Evolutionary conservation across 2,888 invertebrate species (phyloP).

Genomic region (Scotopteryx bipunctaria): DNA sequence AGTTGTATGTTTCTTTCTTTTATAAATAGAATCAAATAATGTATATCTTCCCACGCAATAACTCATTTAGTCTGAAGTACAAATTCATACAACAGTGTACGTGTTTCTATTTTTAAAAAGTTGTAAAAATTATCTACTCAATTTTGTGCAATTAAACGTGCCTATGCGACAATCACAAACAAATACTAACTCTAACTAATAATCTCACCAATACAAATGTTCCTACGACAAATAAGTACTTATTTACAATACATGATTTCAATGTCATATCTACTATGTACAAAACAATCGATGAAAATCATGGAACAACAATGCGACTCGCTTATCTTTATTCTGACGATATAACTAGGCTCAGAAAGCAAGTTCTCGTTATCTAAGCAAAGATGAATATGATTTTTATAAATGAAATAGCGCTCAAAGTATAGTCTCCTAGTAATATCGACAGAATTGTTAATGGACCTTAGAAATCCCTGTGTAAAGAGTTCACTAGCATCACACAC

Average conservation of each 20-base stretch:
- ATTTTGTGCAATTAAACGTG: constrained; percentile 32
- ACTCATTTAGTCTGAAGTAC: not conserved
- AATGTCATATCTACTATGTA: constrained; percentile 21
- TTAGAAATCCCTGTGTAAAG: constrained; percentile 15
- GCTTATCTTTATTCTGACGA: constrained; percentile 2
- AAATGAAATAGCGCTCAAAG: not conserved
- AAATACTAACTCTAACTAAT: constrained; percentile 21
- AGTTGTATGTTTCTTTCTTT: too few species aligned
- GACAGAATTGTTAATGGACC: constrained; percentile 8
- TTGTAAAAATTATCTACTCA: constrained; percentile 17
- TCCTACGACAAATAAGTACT: constrained; percentile 27
- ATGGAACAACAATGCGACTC: constrained; percentile 3
- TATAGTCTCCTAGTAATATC: not conserved
- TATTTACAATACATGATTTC: constrained; percentile 29
- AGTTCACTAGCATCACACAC: constrained; percentile 11
- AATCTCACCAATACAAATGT: constrained; percentile 31
- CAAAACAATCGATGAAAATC: constrained; percentile 3
- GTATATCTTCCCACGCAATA: too few species aligned
- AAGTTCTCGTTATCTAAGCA: too few species aligned
- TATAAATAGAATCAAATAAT: too few species aligned
- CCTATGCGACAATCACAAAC: constrained; percentile 20
- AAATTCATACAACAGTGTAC: not conserved
- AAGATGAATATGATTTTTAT: too few species aligned
- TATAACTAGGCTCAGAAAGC: not conserved
- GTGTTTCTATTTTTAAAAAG: constrained; percentile 4